Evolutionary conservation across 2,888 invertebrate genomes (phyloP), one percentile per base, ranked within the genome.

Genomic region (Diabrotica balteata): DNA sequence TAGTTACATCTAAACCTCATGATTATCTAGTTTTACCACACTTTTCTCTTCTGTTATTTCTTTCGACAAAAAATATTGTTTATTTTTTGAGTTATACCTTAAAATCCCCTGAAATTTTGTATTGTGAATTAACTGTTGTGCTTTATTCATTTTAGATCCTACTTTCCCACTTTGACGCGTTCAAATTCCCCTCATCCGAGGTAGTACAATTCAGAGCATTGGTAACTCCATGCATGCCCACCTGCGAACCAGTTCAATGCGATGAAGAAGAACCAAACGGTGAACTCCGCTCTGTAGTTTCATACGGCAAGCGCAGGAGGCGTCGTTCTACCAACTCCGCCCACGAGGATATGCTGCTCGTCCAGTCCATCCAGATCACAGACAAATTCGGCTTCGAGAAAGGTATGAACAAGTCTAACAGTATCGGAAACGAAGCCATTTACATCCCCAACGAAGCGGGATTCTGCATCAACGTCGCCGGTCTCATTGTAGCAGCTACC

Each of bases 131-230:
- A 32, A 32, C 32, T 32, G 32, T 32, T 32, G 32, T 32, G 32
- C 2, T 32, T 32, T 32, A 32, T 32, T 32, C 1, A 32, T 84
- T 85, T 57, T 88, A 93, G 91, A 90, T 93, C 77, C 86, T 96
- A 71, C 86, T 95, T 70, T 95, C 96, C 62, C 93, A 94, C 85
- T 96, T 97, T 86, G 96, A 96, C 84, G 96, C 96, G 49, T 97
- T 97, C 89, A 96, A 97, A 84, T 97, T 97, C 87, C 96, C 96
- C 53, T 95, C 95, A 59, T 95, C 95, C 10, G 96, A 96, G 83
- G 93, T 95, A 55, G 96, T 97, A 2, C 96, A 96, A 83, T 97
- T 97, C 90, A 90, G 96, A 72, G 96, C 96, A n/a, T 84, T 96
- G 80, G 96, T 97, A 50, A 96, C 96, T 4, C 96, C 96, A 0